Evolutionary conservation across 2,113 vertebrate genomes (phyloP).

Genomic region (Hippolais icterina): DNA sequence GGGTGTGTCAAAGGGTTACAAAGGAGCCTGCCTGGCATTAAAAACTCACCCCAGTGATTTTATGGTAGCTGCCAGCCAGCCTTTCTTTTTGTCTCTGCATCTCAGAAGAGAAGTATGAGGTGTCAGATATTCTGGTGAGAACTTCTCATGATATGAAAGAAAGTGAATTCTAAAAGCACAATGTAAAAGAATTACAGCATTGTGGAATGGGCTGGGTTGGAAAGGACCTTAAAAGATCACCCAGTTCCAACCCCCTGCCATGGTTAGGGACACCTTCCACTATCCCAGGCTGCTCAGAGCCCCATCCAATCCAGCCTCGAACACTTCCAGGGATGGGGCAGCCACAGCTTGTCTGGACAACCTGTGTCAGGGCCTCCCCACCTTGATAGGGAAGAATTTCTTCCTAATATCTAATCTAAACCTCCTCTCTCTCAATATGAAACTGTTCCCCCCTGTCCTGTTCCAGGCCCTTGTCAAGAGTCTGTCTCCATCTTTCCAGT

Average conservation of each 20-base stretch:
- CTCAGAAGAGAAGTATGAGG: background rate
- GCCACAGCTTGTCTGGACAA: background rate
- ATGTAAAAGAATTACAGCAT: background rate
- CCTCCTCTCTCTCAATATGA: background rate
- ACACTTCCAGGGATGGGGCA: background rate
- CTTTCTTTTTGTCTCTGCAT: background rate
- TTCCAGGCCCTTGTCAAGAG: background rate
- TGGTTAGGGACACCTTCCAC: background rate
- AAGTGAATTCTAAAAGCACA: background rate
- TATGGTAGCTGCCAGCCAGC: background rate
- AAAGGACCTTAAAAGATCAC: background rate
- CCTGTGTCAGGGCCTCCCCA: background rate
- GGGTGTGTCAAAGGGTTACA: background rate
- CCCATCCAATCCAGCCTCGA: background rate
- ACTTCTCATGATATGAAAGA: background rate
- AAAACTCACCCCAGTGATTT: background rate
- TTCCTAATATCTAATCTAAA: background rate
- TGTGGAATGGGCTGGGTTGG: background rate
- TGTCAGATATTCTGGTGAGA: background rate
- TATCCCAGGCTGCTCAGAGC: background rate
- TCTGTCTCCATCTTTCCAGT: background rate
- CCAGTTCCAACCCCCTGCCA: background rate
- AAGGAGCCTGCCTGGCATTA: background rate
- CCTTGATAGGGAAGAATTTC: background rate
- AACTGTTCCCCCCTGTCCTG: background rate